Base-by-base conservation (phyloP, 2,888 invertebrate species). In the Agrilus mali region DNA sequence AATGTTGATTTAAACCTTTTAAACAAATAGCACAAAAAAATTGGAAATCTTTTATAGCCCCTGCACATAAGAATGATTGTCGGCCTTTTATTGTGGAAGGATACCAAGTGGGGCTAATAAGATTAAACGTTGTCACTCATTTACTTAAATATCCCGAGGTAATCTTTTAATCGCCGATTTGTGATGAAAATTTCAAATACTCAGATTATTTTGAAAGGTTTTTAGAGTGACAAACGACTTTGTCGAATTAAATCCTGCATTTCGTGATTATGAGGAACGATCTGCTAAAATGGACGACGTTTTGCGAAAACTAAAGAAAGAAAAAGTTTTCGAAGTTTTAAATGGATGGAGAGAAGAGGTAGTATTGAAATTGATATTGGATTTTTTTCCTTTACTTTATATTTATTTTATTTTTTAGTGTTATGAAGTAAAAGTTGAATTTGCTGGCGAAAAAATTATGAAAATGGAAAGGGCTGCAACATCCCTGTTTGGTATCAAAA, bases 271-370 rank as follows among this genome's bases (percentile, higher is more conserved):
- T 61, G 77, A 82, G 52, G 86, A 88, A 59, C 75, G 90, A 55
- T 86, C 86, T 47, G 73, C 74, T 42, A 77, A 78, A 60, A 74
- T 94, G 38, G 88, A 87, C 51, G 75, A 79, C 63, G 82, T 93
- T 46, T 71, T 95, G 56, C 75, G 78, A 55, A 78, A 84, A 61
- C 72, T 92, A 60, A 74, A 82, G 47, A 76, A 75, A 49, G 79
- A 86, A 55, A 80, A 84, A 58, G 75, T 79, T 53, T 85, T 92
- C 61, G 73, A 82, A 50, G 84, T 93, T 36, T 69, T 92, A 7
- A 81, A 82, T 60, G 93, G 94, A 14, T 95, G 94, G 94, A 75
- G 94, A 61, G 85, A 94, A 72, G 94, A 95, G 78, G 86, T 86
- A 65, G 55, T 47, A 43, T 43, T 36, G 36, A 33, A 43, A 32